Evolutionary conservation across 2,797 vertebrate species (phyloP), one percentile per base, ranked within the genome.

Genomic region (Amblyopsis hoosieri): DNA sequence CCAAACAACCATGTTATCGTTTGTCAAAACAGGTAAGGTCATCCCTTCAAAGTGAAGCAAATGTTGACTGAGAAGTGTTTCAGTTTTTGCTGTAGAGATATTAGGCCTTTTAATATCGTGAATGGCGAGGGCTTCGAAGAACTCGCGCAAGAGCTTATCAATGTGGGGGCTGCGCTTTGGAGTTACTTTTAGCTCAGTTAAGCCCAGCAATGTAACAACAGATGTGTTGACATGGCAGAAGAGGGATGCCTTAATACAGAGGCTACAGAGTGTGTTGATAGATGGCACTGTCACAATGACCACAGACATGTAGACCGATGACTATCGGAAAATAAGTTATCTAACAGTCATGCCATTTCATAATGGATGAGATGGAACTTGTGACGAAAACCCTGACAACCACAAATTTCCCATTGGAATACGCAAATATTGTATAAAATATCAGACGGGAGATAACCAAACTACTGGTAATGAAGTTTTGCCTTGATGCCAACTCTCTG

Each of bases 141-240:
- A 17, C 15, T 29, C 0, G 52, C 9, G 4, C 52, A 54, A 31
- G 19, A 54, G 2, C 52, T 29, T 2, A 31, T 45, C 3, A 58
- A 59, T 50, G 17, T 57, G 6, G 2, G 29, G 29, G 55, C 64
- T 42, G 31, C 15, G 14, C 51, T 45, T 45, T 31, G 46, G 17
- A 66, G 55, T 66, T 57, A 12, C 64, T 2, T n/a, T 37, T 14
- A 50, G 42, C 54, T 66, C 63, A 14, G 45, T 57, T 49, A 33
- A 57, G 10, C 53, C 46, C 11, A 9, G 9, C 46, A 10, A 33
- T 19, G 14, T 50, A 12, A 58, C 55, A 52, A 37, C 52, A 51
- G 19, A 11, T 56, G 37, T 17, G 45, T 31, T 58, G 55, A 58
- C n/a, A 58, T 66, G 42, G 55, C 48, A 57, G 14, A 58, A 50